Percentiles rank a stretch among this genome's conserved stretches.
Conservation (phyloP, 92 coral and sea anemone genomes). For the Palythoa caribaeorum region DNA sequence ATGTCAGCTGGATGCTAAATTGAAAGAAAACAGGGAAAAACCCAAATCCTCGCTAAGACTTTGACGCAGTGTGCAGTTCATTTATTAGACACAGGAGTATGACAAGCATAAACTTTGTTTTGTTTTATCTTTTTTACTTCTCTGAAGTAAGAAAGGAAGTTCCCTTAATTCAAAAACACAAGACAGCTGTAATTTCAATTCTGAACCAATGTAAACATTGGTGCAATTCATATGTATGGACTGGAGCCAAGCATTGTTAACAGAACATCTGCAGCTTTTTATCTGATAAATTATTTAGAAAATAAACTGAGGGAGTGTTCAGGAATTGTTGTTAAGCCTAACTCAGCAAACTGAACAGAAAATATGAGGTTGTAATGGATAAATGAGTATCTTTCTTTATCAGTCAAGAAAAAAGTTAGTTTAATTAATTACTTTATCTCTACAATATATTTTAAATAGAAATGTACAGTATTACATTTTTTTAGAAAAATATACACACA, state of each 20-base stretch:
- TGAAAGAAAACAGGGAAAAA: background rate
- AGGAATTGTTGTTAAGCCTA: background rate
- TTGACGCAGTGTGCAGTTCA: too few species aligned
- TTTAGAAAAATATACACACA: background rate
- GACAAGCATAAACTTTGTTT: background rate
- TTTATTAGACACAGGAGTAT: background rate
- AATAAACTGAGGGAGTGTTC: constrained; percentile 17
- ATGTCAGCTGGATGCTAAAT: background rate
- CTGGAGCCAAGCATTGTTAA: background rate
- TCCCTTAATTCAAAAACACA: background rate
- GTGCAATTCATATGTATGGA: too few species aligned
- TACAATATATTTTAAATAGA: background rate
- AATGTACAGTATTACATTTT: background rate
- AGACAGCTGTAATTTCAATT: background rate
- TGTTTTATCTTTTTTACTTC: too few species aligned
- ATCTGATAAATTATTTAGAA: constrained; percentile 13
- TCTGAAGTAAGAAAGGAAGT: background rate
- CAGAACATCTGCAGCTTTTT: constrained; percentile 30
- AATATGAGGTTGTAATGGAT: background rate
- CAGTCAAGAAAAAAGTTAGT: background rate
- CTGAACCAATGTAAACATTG: background rate
- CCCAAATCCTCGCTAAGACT: background rate
- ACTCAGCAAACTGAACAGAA: background rate
- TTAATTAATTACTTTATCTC: background rate
- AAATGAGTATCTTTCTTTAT: background rate